These are phyloP conservation scores for Candoia aspera DNA, from an alignment of 2,113 vertebrate species.

Conservation along the genomic window DNA sequence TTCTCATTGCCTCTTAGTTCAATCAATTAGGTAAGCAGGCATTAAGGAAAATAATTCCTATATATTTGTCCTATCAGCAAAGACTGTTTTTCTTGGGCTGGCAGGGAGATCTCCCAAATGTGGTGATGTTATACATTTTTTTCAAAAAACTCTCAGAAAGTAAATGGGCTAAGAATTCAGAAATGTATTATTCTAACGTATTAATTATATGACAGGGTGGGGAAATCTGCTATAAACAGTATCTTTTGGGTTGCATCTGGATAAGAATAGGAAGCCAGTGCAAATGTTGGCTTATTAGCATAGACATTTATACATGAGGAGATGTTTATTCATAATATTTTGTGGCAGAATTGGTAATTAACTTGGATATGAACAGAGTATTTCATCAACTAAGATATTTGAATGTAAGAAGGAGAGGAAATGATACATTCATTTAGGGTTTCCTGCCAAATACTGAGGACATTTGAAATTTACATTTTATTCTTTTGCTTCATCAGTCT, in stretches of 20 bases:
- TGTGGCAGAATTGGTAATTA: slow-evolving; percentile 13
- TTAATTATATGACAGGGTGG: background rate
- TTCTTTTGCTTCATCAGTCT: slow-evolving; percentile 48
- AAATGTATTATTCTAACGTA: no score
- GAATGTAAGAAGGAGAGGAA: background rate
- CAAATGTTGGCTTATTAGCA: background rate
- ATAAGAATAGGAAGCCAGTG: background rate
- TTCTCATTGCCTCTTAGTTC: background rate
- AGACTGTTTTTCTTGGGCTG: background rate
- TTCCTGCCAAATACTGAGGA: slow-evolving; percentile 37
- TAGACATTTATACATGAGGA: background rate
- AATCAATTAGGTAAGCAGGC: background rate
- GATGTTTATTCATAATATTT: background rate
- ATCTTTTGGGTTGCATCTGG: background rate
- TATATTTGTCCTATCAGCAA: background rate
- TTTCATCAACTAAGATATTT: slow-evolving; percentile 34
- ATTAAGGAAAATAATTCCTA: background rate
- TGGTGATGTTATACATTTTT: no score
- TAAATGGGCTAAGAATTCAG: no score
- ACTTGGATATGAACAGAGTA: slow-evolving; percentile 2
- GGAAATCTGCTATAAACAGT: background rate
- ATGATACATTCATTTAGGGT: background rate
- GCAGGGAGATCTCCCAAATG: background rate
- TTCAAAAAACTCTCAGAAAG: background rate
- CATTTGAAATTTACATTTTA: slow-evolving; percentile 48